Evolutionary conservation across 2,888 invertebrate species (phyloP), one percentile per base, ranked within the genome.

Genomic region (Tromatobia lineatoria): DNA sequence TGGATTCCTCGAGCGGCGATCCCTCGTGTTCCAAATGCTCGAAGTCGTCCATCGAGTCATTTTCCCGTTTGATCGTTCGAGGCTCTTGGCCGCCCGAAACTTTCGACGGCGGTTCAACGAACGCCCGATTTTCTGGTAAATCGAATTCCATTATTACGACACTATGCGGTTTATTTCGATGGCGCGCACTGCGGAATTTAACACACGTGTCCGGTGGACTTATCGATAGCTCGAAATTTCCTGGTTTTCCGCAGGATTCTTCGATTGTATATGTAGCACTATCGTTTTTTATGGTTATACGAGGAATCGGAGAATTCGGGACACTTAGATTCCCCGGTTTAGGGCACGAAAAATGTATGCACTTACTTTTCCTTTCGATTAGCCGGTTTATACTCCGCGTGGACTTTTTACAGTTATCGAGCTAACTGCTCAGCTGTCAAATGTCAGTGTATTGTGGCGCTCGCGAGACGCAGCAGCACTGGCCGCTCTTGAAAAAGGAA

Each of bases 31-130:
- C 96, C 87, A 97, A 94, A 93, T 96, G 96, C 93, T 96, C 96
- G 92, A 97, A 96, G 94, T 96, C 96, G 90, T 96, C 96, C 85
- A 96, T 94, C 42, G 96, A 96, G 92, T 96, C 96, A 91, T 95
- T 95, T 87, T 96, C 96, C 85, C 96, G 95, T 83, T 92, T 93
- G 79, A 94, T 91, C 81, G 84, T 80, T 67, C 80, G 94, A 90
- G 90, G 89, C 92, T 82, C 94, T 94, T n/a, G 57, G 11, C 20
- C 23, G 25, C 11, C 69, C 34, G 18, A 84, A 54, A 6, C 13
- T 29, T 29, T 29, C 8, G 59, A 29, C 20, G 11, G 3, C 1
- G 13, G 57, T 10, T 20, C 0, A 20, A 20, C 54, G 11, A 10
- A 3, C 23, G 20, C 59, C 4, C 69, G 78, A 20, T 18, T n/a